Evolutionary conservation across 2,113 vertebrate species (phyloP).

Genomic region (Phrynosoma platyrhinos): DNA sequence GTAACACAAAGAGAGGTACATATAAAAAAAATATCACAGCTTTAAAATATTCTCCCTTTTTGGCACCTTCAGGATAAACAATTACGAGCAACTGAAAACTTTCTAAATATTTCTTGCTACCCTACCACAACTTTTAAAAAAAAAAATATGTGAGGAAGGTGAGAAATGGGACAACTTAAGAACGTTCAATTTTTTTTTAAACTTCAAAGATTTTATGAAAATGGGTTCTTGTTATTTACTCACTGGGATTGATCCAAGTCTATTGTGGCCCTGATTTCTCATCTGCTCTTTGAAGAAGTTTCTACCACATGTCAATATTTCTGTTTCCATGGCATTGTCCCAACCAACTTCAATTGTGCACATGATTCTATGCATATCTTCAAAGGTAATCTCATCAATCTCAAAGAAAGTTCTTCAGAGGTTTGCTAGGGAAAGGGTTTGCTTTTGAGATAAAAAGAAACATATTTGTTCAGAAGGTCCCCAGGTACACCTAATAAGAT

Average conservation of each 20-base stretch:
- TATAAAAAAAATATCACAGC: neutral
- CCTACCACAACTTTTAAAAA: neutral
- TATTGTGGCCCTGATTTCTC: constrained; percentile 34
- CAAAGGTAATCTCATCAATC: constrained; percentile 11
- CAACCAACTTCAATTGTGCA: constrained; percentile 25
- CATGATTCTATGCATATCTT: constrained; percentile 21
- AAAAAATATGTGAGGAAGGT: neutral
- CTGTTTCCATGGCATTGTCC: constrained; percentile 49
- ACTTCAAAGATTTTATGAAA: constrained; percentile 30
- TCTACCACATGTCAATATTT: constrained; percentile 15
- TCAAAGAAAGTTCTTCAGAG: constrained; percentile 19
- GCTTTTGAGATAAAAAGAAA: constrained; percentile 34
- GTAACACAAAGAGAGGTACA: neutral
- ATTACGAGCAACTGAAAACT: constrained; percentile 1
- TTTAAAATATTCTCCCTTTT: neutral
- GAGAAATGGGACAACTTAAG: neutral
- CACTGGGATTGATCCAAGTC: constrained; percentile 28
- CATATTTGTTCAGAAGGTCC: constrained; percentile 27
- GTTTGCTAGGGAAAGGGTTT: constrained; percentile 19
- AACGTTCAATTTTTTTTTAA: constrained; percentile 45
- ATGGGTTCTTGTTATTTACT: neutral
- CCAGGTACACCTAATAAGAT: neutral
- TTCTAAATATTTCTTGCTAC: neutral
- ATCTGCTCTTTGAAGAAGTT: constrained; percentile 12
- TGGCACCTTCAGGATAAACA: neutral